Evolutionary conservation across 2,888 invertebrate genomes (phyloP).

Genomic region (Pseudoips prasinana): DNA sequence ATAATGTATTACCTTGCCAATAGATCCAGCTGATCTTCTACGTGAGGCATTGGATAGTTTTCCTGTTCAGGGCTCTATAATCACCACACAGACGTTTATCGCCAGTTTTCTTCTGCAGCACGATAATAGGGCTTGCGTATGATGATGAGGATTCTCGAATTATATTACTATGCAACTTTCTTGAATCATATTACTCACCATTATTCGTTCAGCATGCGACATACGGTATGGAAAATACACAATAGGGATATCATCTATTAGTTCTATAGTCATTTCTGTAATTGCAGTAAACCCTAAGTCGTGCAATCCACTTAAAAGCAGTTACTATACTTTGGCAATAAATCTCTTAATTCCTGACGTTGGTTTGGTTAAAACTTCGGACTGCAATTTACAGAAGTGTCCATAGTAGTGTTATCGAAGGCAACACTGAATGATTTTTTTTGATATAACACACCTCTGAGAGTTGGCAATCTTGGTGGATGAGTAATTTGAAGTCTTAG

Average conservation of each 20-base stretch:
- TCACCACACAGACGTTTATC: conserved; percentile 1
- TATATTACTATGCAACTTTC: conserved; percentile 1
- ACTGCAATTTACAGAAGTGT: too few relatives aligned
- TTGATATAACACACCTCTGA: background rate
- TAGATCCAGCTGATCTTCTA: conserved; percentile 4
- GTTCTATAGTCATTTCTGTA: conserved; percentile 5
- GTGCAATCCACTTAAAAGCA: conserved; percentile 3
- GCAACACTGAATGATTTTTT: background rate
- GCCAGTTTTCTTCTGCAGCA: conserved; percentile 1
- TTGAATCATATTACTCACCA: conserved; percentile 4
- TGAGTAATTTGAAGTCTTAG: too few relatives aligned
- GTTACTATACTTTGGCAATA: conserved; percentile 4
- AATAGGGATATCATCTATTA: conserved; percentile 2
- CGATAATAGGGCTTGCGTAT: conserved; percentile 3
- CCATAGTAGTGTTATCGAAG: too few relatives aligned
- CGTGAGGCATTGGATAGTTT: conserved; percentile 3
- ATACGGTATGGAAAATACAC: conserved; percentile 7
- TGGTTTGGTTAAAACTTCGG: too few relatives aligned
- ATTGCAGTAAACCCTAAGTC: conserved; percentile 3
- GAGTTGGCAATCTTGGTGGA: too few relatives aligned
- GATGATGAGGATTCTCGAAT: conserved; percentile 1
- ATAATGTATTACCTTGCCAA: conserved; percentile 2
- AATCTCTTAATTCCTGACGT: too few relatives aligned
- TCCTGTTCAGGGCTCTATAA: conserved; percentile 1
- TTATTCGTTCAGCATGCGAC: conserved; percentile 2